phyloP scores from a whole-genome alignment of 2,113 vertebrate species.

The Elachura formosa region DNA sequence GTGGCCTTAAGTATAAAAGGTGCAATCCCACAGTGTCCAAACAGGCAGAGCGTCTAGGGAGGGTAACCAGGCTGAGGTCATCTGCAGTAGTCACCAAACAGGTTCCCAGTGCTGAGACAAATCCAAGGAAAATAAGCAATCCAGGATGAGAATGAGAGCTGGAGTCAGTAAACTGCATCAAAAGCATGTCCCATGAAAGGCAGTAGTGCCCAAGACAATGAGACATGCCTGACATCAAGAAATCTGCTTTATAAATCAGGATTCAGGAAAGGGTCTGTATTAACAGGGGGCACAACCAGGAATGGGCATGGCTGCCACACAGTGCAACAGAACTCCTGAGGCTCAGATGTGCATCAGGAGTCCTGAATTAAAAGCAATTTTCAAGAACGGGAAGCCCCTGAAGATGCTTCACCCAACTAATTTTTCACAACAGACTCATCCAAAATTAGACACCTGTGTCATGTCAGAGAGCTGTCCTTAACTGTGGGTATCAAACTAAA shows the following conservation, averaged over 20 bases:
- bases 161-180: accelerated
- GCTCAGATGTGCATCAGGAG: accelerated
- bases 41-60: accelerated
- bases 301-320: neutral
- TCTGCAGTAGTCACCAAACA: too few relatives aligned
- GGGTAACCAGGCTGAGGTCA: neutral
- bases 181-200: accelerated
- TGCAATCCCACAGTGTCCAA: neutral
- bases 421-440: neutral
- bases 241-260: neutral
- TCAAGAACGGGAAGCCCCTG: accelerated
- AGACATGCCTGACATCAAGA: neutral
- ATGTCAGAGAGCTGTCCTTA: neutral
- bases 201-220: neutral
- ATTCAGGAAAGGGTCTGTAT: neutral
- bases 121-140: neutral
- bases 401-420: accelerated
- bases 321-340: neutral
- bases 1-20: accelerated
- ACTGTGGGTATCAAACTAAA: neutral
- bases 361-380: neutral
- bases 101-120: neutral
- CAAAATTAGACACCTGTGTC: neutral
- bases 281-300: neutral
- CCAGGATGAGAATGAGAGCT: neutral